Conservation (phyloP, 2,888 invertebrate genomes). For the Pardosa pseudoannulata region DNA sequence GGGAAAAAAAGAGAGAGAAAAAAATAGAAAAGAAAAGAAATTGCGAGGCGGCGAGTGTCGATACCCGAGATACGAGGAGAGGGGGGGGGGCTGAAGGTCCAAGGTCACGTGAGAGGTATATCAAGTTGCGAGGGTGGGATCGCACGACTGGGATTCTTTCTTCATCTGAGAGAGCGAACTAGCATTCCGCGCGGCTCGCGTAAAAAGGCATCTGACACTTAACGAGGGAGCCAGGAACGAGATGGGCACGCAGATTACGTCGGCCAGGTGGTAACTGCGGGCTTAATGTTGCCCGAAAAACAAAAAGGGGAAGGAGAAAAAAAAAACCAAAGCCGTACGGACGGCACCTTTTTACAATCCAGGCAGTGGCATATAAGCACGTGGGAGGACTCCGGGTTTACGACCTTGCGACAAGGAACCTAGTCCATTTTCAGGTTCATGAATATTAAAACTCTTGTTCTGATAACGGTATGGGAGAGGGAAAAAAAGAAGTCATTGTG, state of each 20-base stretch:
- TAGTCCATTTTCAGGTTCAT: too few species aligned
- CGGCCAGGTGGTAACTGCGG: not conserved
- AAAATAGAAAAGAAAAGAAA: too few species aligned
- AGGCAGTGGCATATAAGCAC: too few species aligned
- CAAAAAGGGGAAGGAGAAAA: too few species aligned
- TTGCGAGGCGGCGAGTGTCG: not conserved
- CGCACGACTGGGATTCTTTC: not conserved
- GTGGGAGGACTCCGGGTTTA: too few species aligned
- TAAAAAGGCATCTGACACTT: not conserved
- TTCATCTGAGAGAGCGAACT: not conserved
- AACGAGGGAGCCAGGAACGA: not conserved
- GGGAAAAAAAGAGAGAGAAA: not conserved
- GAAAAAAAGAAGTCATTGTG: too few species aligned
- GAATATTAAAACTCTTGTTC: too few species aligned
- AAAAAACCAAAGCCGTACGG: not conserved
- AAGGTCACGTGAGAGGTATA: conserved; percentile 59
- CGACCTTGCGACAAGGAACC: too few species aligned
- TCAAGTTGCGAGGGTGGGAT: conserved; percentile 53
- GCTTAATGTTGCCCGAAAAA: not conserved
- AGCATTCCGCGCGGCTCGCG: not conserved
- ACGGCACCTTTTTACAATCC: too few species aligned
- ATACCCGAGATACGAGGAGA: not conserved
- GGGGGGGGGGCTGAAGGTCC: conserved; percentile 13
- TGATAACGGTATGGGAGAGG: too few species aligned
- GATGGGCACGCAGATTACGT: not conserved